Conservation (phyloP, 92 coral and sea anemone species). For the Palythoa grandiflora region DNA sequence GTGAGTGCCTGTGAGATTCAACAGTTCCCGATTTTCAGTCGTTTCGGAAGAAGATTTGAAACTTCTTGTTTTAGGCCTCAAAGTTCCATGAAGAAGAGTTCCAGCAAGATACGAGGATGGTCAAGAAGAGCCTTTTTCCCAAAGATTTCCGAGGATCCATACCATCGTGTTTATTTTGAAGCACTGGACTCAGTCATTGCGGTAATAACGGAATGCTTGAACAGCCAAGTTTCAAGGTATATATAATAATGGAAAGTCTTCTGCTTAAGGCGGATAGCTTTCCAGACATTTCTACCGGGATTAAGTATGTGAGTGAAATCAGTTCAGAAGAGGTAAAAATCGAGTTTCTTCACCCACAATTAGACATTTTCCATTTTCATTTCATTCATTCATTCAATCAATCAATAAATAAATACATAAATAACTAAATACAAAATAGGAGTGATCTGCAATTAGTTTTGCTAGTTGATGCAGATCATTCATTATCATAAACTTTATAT, state of each 20-base stretch:
- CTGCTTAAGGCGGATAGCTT: constrained; percentile 54
- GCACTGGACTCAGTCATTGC: constrained; percentile 63
- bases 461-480: too few relatives aligned
- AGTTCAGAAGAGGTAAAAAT: constrained; percentile 46
- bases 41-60: too few relatives aligned
- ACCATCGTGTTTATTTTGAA: constrained; percentile 59
- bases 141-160: constrained; percentile 61
- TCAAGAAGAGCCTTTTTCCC: constrained; percentile 58
- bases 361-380: constrained; percentile 42
- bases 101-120: constrained; percentile 59
- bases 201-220: constrained; percentile 51
- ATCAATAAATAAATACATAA: too few relatives aligned
- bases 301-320: constrained; percentile 42
- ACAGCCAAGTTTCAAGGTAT: constrained; percentile 59
- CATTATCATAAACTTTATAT: too few relatives aligned
- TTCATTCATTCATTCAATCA: too few relatives aligned
- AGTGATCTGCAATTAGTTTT: too few relatives aligned
- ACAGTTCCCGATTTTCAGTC: too few relatives aligned
- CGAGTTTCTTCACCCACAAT: constrained; percentile 61
- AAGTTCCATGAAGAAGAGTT: constrained; percentile 56
- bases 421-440: too few relatives aligned
- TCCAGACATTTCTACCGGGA: constrained; percentile 56
- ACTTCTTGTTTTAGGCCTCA: too few relatives aligned
- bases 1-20: too few relatives aligned
- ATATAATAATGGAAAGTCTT: constrained; percentile 54